phyloP scores from a whole-genome alignment of 2,888 invertebrate species.

The Eupithecia exiguata region DNA sequence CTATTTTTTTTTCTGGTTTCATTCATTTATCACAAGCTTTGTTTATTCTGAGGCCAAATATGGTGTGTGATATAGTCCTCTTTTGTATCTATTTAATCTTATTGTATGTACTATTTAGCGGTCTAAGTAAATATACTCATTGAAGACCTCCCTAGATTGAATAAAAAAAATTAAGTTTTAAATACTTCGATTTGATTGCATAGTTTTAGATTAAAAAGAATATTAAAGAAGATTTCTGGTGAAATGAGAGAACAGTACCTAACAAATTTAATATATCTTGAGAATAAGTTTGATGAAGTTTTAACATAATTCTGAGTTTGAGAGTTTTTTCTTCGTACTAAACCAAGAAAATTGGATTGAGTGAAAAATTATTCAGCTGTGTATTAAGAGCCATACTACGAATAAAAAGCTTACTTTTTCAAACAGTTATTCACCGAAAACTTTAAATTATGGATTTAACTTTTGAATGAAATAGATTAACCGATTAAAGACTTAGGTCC shows the following conservation, averaged over 20 bases:
- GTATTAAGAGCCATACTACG: not conserved
- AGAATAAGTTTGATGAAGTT: slow-evolving; percentile 29
- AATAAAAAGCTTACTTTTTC: slow-evolving; percentile 1
- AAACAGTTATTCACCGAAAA: not conserved
- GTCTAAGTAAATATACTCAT: not conserved
- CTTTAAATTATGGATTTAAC: not conserved
- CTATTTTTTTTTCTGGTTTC: too few species aligned
- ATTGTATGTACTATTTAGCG: not conserved
- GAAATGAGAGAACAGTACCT: slow-evolving; percentile 12
- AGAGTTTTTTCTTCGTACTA: slow-evolving; percentile 29
- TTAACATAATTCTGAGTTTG: slow-evolving; percentile 37
- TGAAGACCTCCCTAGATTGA: not conserved
- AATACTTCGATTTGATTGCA: not conserved
- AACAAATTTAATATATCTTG: slow-evolving; percentile 26
- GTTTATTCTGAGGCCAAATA: not conserved
- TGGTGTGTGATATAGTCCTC: not conserved
- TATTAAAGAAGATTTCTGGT: slow-evolving; percentile 5
- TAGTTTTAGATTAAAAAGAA: not conserved
- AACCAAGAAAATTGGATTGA: slow-evolving; percentile 27
- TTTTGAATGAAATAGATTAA: not conserved
- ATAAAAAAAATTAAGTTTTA: not conserved
- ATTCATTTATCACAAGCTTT: not conserved
- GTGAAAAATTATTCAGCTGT: slow-evolving; percentile 17
- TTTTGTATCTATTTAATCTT: not conserved
- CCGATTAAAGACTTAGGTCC: not conserved